phyloP scores from a whole-genome alignment of 92 coral and sea anemone genomes.

The Zoanthus gigantus region DNA sequence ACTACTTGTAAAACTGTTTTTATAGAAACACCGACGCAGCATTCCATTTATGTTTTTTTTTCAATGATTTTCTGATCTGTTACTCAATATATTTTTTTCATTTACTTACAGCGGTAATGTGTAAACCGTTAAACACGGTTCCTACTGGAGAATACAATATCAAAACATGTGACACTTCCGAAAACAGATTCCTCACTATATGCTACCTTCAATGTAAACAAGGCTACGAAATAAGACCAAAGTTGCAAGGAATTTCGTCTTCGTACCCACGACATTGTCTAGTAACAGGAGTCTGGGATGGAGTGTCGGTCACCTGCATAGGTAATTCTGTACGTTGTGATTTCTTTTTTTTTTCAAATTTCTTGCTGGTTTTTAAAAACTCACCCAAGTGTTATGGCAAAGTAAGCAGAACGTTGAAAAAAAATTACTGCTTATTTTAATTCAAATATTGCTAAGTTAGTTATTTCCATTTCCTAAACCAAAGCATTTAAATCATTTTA shows the following conservation, averaged over 20 bases:
- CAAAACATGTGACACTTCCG: constrained; percentile 38
- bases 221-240: constrained; percentile 43
- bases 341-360: too few species aligned
- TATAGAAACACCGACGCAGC: too few species aligned
- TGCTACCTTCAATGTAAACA: constrained; percentile 40
- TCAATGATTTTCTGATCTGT: neutral
- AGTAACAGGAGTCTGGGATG: constrained; percentile 38
- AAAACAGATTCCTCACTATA: constrained; percentile 30
- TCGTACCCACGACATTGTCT: constrained; percentile 23
- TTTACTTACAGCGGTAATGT: constrained; percentile 24
- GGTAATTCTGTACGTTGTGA: neutral
- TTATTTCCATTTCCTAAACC: too few species aligned
- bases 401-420: too few species aligned
- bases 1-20: too few species aligned
- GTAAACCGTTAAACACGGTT: constrained; percentile 23
- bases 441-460: too few species aligned
- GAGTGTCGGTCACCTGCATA: constrained; percentile 27
- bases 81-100: neutral
- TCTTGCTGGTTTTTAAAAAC: too few species aligned
- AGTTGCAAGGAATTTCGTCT: neutral
- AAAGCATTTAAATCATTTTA: too few species aligned
- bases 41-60: neutral
- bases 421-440: too few species aligned
- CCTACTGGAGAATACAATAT: constrained; percentile 29
- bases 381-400: too few species aligned